A percentile compares a stretch with the other conserved stretches of the same genome.
phyloP scores from a whole-genome alignment of 2,888 invertebrate species.

The Drosophila subsilvestris region DNA sequence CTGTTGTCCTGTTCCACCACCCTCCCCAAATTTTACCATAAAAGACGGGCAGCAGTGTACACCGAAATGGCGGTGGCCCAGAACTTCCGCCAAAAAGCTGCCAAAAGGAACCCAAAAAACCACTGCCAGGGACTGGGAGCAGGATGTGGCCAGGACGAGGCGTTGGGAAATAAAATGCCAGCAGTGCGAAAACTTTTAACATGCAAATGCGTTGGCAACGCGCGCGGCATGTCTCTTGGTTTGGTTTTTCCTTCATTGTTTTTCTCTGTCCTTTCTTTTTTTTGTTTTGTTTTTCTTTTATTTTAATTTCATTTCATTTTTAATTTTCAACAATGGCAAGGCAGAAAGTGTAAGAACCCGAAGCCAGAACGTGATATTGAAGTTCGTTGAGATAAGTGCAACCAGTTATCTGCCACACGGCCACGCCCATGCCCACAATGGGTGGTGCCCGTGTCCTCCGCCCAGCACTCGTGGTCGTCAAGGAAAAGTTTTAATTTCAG shows the following conservation, averaged over 20 bases:
- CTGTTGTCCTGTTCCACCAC: conserved; percentile 3
- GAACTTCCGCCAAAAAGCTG: conserved; percentile 64
- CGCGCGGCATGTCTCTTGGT: conserved; percentile 18
- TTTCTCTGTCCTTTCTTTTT: conserved; percentile 18
- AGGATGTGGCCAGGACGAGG: conserved; percentile 12
- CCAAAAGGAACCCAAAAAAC: conserved; percentile 47
- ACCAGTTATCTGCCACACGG: conserved; percentile 52
- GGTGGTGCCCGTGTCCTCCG: not conserved
- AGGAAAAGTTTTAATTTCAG: conserved; percentile 79
- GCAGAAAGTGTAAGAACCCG: conserved; percentile 12
- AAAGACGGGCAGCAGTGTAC: not conserved
- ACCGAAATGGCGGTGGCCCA: conserved; percentile 57
- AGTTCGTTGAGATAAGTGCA: conserved; percentile 72
- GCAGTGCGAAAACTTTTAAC: conserved; percentile 75
- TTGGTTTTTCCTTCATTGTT: conserved; percentile 9
- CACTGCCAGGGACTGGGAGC: conserved; percentile 42
- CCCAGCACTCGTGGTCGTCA: conserved; percentile 41
- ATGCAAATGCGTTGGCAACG: conserved; percentile 69
- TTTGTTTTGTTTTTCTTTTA: conserved; percentile 28
- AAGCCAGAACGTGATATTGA: conserved; percentile 72
- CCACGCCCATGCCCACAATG: conserved; percentile 18
- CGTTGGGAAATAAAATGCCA: conserved; percentile 59
- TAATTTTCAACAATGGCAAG: conserved; percentile 58
- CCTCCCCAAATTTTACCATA: not conserved
- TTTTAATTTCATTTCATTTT: conserved; percentile 67